These are phyloP conservation scores for Apodemus sylvaticus DNA, from an alignment of 2,113 vertebrate species.

Conservation along the genomic window DNA sequence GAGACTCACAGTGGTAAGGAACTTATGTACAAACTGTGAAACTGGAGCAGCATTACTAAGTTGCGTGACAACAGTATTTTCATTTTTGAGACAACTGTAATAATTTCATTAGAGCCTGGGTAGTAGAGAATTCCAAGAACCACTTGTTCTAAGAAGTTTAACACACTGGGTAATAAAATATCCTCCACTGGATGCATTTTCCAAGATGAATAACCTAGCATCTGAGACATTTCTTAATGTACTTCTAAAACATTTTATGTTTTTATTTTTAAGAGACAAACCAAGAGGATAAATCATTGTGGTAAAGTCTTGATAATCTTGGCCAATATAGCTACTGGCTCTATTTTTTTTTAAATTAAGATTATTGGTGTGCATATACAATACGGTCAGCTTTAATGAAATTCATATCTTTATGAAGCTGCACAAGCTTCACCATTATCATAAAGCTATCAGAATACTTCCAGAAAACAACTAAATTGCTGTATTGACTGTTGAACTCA, in stretches of 20 bases:
- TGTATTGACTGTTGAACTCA: background rate
- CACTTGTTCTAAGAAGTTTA: background rate
- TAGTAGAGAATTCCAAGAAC: background rate
- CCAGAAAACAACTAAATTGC: background rate
- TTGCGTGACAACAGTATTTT: background rate
- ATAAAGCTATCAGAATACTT: background rate
- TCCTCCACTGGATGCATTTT: background rate
- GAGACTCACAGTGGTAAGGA: background rate
- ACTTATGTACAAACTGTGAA: background rate
- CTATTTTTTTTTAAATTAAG: background rate
- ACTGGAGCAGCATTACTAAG: background rate
- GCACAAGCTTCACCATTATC: background rate
- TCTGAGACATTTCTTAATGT: background rate
- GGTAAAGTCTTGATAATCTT: background rate
- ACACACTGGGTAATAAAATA: background rate
- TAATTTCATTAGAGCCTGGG: background rate
- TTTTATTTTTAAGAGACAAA: background rate
- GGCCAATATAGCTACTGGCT: background rate
- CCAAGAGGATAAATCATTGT: background rate
- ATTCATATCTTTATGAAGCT: background rate
- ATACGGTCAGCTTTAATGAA: background rate
- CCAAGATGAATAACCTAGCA: background rate
- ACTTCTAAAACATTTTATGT: background rate
- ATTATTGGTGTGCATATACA: background rate
- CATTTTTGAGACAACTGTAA: background rate